phyloP scores from a whole-genome alignment of 2,888 invertebrate genomes.

The Elgonia sp. region DNA sequence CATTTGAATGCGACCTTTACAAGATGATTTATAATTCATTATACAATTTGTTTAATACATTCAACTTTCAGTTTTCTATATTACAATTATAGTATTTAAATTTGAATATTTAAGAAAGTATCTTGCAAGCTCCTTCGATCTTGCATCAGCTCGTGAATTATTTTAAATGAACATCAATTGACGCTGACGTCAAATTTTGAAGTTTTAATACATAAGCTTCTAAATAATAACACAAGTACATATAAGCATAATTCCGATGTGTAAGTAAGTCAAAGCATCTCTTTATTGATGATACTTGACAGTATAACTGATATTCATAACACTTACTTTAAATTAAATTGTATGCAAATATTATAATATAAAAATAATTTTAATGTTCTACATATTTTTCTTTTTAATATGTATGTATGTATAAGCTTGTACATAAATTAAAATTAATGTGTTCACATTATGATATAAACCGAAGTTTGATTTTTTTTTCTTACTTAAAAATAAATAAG shows the following conservation, averaged over 20 bases:
- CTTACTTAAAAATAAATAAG: too few species aligned
- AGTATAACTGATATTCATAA: constrained; percentile 50
- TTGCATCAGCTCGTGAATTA: constrained; percentile 69
- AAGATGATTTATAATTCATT: too few species aligned
- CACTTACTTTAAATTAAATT: constrained; percentile 43
- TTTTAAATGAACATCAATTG: constrained; percentile 73
- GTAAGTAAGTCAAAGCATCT: constrained; percentile 59
- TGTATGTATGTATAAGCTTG: too few species aligned
- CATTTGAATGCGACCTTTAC: too few species aligned
- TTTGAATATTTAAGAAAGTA: constrained; percentile 42
- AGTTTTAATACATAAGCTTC: constrained; percentile 70
- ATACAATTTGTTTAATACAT: too few species aligned
- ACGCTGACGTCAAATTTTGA: constrained; percentile 74
- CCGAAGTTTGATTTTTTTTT: too few species aligned
- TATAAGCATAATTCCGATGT: constrained; percentile 23
- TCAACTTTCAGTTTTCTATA: too few species aligned
- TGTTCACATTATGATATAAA: too few species aligned
- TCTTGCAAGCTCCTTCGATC: constrained; percentile 67
- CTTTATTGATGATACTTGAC: constrained; percentile 50
- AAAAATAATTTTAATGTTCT: too few species aligned
- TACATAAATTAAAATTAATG: too few species aligned
- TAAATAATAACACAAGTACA: constrained; percentile 42
- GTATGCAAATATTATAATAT: not conserved
- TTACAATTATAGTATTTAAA: constrained; percentile 12
- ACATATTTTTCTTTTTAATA: not conserved